Evolutionary conservation across 2,888 invertebrate species (phyloP), one percentile per base, ranked within the genome.

Genomic region (Lysandra bellargus): DNA sequence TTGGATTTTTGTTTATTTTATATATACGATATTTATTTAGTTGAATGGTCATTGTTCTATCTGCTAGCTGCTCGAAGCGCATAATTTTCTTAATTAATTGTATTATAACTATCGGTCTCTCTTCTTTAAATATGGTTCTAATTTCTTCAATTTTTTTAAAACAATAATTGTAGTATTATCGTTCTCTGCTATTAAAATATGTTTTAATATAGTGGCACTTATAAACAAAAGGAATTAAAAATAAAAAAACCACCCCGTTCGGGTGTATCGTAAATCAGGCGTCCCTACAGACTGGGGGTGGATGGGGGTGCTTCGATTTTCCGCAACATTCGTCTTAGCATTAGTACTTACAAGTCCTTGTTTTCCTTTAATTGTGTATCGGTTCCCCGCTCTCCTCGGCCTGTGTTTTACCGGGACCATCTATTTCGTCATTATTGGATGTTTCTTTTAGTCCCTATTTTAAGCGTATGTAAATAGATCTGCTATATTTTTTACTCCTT

Each of bases 261-360:
- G 87, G 85, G 85, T 86, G 87, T 86, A 86, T 89, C 91, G 92
- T 93, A 93, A 93, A 93, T 93, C 93, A 93, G 91, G 84, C 92
- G 92, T 90, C 92, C 92, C 91, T 87, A 85, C 87, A 88, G 88
- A 86, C 87, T 83, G 85, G 85, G 85, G 85, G 85, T 81, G 84
- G 85, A 73, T 87, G 87, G 86, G 87, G 84, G 84, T 88, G 88
- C 88, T 91, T 92, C 92, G 93, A 94, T 94, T 94, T 94, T 94
- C 92, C 94, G 92, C 93, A 93, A 94, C 93, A 92, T 94, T 93
- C 94, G 93, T 93, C 93, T 93, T 92, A 91, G 91, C 91, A 91
- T 92, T 92, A 92, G 90, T 92, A 92, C 89, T 90, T 89, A 89
- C 89, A 89, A 89, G 89, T 88, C 87, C 90, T 89, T 92, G 92